These are phyloP conservation scores for Cherax quadricarinatus DNA, from an alignment of 1,140 invertebrate species.

Conservation along the genomic window DNA sequence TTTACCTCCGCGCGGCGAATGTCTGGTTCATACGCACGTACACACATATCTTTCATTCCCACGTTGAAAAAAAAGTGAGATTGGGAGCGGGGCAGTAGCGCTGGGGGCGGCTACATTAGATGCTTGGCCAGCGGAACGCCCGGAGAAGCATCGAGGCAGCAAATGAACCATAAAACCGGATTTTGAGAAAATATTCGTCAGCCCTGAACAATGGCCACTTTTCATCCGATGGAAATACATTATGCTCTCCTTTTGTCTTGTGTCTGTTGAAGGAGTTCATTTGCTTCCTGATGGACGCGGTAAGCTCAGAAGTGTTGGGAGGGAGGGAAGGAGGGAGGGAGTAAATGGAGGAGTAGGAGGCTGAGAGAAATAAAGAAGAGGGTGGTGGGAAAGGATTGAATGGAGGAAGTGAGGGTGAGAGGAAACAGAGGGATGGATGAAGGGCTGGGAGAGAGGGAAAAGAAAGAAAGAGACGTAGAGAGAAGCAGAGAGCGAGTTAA, in stretches of 20 bases:
- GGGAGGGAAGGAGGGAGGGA: neutral
- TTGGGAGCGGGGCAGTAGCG: neutral
- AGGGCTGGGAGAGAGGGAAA: neutral
- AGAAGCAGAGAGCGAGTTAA: neutral
- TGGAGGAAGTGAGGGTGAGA: neutral
- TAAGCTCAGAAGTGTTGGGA: neutral
- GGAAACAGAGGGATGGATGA: neutral
- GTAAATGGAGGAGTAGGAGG: neutral
- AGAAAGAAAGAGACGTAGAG: neutral
- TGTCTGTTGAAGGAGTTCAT: conserved; percentile 53
- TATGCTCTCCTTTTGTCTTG: conserved; percentile 46
- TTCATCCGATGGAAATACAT: conserved; percentile 49
- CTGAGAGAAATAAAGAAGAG: neutral
- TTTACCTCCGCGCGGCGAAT: neutral
- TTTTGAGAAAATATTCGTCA: conserved; percentile 53
- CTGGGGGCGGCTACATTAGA: neutral
- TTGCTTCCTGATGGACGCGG: conserved; percentile 58
- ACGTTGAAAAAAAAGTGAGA: neutral
- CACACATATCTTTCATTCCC: neutral
- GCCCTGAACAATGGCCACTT: conserved; percentile 60
- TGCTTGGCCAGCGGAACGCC: neutral
- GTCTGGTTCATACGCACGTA: neutral
- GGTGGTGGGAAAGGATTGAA: neutral
- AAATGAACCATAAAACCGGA: conserved; percentile 46
- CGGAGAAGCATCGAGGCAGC: conserved; percentile 11